phyloP scores from a whole-genome alignment of 2,888 invertebrate species.

The Yponomeuta cagnagella region DNA sequence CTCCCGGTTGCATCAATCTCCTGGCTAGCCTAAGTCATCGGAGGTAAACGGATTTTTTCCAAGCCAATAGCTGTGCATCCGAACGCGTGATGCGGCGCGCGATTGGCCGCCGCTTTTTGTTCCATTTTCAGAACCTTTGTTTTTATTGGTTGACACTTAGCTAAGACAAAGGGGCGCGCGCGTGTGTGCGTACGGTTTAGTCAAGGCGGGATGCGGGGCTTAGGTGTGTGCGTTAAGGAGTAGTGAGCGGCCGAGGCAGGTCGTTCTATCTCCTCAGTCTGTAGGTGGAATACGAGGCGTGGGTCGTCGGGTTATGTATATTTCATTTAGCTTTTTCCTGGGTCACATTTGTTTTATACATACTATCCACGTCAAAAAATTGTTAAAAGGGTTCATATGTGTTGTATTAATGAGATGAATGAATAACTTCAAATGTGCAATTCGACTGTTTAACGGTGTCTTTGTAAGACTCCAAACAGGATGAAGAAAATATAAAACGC shows the following conservation, averaged over 20 bases:
- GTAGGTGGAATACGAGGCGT: slow-evolving; percentile 33
- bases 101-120: slow-evolving; percentile 73
- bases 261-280: slow-evolving; percentile 49
- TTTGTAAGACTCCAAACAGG: too few relatives aligned
- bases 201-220: slow-evolving; percentile 30
- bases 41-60: slow-evolving; percentile 72
- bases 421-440: too few relatives aligned
- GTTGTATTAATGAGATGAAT: too few relatives aligned
- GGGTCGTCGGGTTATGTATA: slow-evolving; percentile 42
- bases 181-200: slow-evolving; percentile 61
- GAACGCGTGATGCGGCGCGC: slow-evolving; percentile 68
- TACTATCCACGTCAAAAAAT: too few relatives aligned
- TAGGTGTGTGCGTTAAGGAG: slow-evolving; percentile 68
- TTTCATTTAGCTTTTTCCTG: too few relatives aligned
- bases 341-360: too few relatives aligned
- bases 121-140: slow-evolving; percentile 75
- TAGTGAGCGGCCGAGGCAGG: slow-evolving; percentile 15
- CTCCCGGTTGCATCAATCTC: slow-evolving; percentile 55
- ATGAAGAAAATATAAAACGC: too few relatives aligned
- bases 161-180: slow-evolving; percentile 73
- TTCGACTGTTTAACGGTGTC: too few relatives aligned
- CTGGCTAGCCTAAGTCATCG: slow-evolving; percentile 68
- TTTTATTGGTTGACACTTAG: slow-evolving; percentile 77
- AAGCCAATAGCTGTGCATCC: slow-evolving; percentile 73
- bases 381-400: too few relatives aligned